Conservation (phyloP, 2,113 vertebrate genomes). For the Hyla sarda region DNA sequence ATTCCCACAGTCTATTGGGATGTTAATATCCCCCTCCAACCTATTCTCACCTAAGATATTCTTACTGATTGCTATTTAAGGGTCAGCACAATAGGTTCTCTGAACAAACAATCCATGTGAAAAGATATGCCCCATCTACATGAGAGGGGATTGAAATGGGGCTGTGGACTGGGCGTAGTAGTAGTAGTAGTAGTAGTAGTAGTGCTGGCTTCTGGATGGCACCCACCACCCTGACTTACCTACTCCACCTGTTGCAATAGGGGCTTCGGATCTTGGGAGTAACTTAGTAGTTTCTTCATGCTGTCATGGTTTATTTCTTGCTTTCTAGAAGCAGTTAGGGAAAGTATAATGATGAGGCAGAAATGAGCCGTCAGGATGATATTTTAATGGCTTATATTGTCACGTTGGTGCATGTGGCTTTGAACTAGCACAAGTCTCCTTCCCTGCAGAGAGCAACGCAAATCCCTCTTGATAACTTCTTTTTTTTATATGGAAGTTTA, state of each 20-base stretch:
- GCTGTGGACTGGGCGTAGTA: slow-evolving; percentile 35
- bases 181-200: neutral
- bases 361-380: slow-evolving; percentile 90
- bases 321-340: slow-evolving; percentile 80
- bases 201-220: slow-evolving; percentile 30
- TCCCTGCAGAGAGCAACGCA: slow-evolving; percentile 96
- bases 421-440: slow-evolving; percentile 94
- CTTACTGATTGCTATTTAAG: slow-evolving; percentile 49
- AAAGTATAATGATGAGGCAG: slow-evolving; percentile 82
- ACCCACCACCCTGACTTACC: slow-evolving; percentile 73
- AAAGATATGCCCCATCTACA: slow-evolving; percentile 49
- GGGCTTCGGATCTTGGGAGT: slow-evolving; percentile 67
- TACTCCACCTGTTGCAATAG: slow-evolving; percentile 88
- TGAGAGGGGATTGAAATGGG: slow-evolving; percentile 55
- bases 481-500: slow-evolving; percentile 74
- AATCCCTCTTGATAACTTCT: slow-evolving; percentile 99
- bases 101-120: slow-evolving; percentile 58
- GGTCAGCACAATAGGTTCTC: slow-evolving; percentile 52
- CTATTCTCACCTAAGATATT: slow-evolving; percentile 59
- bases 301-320: slow-evolving; percentile 79
- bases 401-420: slow-evolving; percentile 96
- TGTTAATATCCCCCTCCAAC: slow-evolving; percentile 51
- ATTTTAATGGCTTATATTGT: slow-evolving; percentile 96
- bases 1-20: slow-evolving; percentile 50
- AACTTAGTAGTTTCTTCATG: slow-evolving; percentile 73